A percentile compares a stretch with the other conserved stretches of the same genome.
Evolutionary conservation across 2,797 vertebrate genomes (phyloP).

Genomic region (Podarcis lilfordi): DNA sequence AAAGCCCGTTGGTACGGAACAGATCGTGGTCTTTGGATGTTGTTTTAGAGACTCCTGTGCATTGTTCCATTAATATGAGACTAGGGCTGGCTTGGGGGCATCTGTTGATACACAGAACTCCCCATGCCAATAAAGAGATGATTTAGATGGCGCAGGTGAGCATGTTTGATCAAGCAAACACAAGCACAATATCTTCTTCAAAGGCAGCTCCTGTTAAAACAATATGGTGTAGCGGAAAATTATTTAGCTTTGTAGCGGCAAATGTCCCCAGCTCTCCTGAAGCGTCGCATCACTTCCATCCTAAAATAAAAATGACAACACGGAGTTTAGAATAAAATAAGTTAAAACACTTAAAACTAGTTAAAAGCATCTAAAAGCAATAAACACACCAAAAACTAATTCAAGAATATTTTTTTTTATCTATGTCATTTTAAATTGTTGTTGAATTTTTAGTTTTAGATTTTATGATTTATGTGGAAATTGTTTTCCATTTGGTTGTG

Average conservation of each 20-base stretch:
- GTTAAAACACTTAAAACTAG: too few species aligned
- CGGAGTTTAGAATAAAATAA: too few species aligned
- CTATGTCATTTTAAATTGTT: too few species aligned
- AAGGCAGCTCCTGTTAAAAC: not conserved
- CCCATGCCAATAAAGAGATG: constrained; percentile 33
- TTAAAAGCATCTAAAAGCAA: too few species aligned
- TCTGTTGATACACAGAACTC: not conserved
- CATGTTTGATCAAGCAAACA: not conserved
- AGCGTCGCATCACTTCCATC: too few species aligned
- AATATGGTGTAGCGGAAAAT: not conserved
- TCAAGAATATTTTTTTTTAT: too few species aligned
- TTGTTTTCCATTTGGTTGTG: too few species aligned
- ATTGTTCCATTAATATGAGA: constrained; percentile 20
- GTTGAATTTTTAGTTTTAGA: too few species aligned
- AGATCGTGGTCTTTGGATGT: not conserved
- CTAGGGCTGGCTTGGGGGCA: constrained; percentile 18
- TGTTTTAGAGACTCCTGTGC: constrained; percentile 39
- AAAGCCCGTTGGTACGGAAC: not conserved
- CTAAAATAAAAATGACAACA: too few species aligned
- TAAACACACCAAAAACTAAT: too few species aligned
- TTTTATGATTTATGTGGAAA: too few species aligned
- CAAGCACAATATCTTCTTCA: constrained; percentile 23
- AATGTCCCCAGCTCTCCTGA: not conserved
- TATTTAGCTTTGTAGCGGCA: not conserved
- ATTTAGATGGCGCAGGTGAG: constrained; percentile 41